A percentile compares a stretch with the other conserved stretches of the same genome.
Evolutionary conservation across 2,888 invertebrate species (phyloP).

Genomic region (Slavum lentiscoides): DNA sequence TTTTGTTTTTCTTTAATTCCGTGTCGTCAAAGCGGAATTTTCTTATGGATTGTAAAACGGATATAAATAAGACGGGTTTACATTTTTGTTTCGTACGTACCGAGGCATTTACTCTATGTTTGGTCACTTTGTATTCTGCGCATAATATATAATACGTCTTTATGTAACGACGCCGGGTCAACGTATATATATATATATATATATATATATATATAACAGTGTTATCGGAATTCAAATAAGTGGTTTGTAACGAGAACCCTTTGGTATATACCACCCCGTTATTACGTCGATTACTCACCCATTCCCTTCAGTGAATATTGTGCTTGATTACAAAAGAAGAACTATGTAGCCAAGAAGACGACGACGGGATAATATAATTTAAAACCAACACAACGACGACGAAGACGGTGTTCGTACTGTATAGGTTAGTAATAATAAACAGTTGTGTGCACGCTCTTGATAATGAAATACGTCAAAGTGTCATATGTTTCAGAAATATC

Average conservation of each 20-base stretch:
- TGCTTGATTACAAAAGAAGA: background rate
- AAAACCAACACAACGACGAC: background rate
- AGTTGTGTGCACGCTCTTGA: background rate
- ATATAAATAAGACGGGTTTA: no score
- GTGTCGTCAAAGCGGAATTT: no score
- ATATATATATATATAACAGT: background rate
- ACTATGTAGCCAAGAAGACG: background rate
- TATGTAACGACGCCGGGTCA: no score
- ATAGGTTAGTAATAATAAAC: no score
- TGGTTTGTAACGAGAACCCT: conserved; percentile 7
- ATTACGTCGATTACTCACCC: background rate
- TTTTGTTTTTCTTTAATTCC: no score
- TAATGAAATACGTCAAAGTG: conserved; percentile 11
- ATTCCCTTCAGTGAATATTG: background rate
- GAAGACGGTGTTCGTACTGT: background rate
- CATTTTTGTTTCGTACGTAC: no score
- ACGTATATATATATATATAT: background rate
- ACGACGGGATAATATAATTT: background rate
- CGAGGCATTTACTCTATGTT: no score
- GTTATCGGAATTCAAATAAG: conserved; percentile 18
- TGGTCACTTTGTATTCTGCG: no score
- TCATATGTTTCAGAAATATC: conserved; percentile 3
- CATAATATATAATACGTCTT: no score
- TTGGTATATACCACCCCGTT: background rate
- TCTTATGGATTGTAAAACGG: no score